A percentile compares a stretch with the other conserved stretches of the same genome.
These are phyloP conservation scores for Heterotis niloticus DNA, from an alignment of 2,113 vertebrate species.

Conservation along the genomic window DNA sequence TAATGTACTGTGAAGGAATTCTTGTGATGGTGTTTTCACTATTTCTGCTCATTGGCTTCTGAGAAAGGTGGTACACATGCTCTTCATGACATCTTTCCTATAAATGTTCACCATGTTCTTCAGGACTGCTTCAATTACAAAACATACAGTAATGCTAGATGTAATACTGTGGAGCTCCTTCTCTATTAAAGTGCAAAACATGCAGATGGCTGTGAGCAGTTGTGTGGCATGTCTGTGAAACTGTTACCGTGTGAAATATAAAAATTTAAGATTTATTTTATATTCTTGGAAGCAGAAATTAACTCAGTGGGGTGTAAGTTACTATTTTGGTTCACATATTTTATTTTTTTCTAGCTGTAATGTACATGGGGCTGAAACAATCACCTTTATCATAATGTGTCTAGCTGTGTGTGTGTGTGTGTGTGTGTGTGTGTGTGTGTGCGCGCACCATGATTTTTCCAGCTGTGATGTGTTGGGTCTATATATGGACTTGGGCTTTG, in stretches of 20 bases:
- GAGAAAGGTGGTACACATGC: not conserved
- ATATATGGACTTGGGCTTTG: no score
- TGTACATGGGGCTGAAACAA: not conserved
- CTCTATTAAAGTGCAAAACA: not conserved
- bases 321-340: not conserved
- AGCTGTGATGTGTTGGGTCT: no score
- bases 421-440: no score
- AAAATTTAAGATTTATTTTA: not conserved
- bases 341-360: no score
- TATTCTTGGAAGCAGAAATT: not conserved
- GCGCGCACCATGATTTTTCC: no score
- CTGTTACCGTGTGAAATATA: not conserved
- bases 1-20: not conserved
- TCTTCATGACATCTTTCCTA: no score
- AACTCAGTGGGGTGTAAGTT: not conserved
- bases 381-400: not conserved
- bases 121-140: not conserved
- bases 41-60: not conserved
- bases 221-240: not conserved
- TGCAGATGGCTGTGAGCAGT: not conserved
- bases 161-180: not conserved
- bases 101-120: not conserved
- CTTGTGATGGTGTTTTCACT: not conserved
- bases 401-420: not conserved
- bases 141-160: not conserved